phyloP scores from a whole-genome alignment of 2,888 invertebrate species.

The Autographa gamma region DNA sequence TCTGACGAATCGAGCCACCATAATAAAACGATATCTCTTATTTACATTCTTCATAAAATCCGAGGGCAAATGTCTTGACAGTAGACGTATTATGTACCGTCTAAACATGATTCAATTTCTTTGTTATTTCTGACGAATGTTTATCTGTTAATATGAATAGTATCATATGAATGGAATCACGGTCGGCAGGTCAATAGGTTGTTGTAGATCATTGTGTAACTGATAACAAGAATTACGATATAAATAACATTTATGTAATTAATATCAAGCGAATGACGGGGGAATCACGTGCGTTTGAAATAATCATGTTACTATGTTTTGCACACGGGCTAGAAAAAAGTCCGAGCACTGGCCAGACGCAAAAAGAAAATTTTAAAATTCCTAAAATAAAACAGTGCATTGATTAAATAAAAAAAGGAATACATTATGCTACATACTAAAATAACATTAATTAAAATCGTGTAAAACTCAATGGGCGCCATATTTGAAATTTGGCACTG shows the following conservation, averaged over 20 bases:
- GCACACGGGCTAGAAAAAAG: too few relatives aligned
- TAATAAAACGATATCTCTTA: background rate
- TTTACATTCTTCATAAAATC: background rate
- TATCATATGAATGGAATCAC: slow-evolving; percentile 39
- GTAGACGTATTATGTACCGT: too few relatives aligned
- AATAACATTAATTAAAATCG: background rate
- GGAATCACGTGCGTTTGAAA: background rate
- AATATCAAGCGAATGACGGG: background rate
- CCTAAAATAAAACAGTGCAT: too few relatives aligned
- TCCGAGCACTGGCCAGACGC: too few relatives aligned
- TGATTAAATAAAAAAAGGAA: too few relatives aligned
- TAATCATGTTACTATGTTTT: background rate
- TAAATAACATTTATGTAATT: slow-evolving; percentile 16
- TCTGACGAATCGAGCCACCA: background rate
- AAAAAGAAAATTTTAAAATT: too few relatives aligned
- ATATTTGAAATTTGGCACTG: background rate
- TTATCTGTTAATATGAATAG: slow-evolving; percentile 22
- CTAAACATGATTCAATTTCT: slow-evolving; percentile 6
- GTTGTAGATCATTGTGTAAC: slow-evolving; percentile 34
- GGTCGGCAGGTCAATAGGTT: slow-evolving; percentile 40
- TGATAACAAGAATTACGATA: slow-evolving; percentile 31
- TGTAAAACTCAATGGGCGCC: background rate
- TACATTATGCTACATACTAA: too few relatives aligned
- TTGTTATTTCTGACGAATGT: background rate
- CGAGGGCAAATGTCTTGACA: background rate